Evolutionary conservation across 2,888 invertebrate species (phyloP), one percentile per base, ranked within the genome.

Genomic region (Selenia dentaria): DNA sequence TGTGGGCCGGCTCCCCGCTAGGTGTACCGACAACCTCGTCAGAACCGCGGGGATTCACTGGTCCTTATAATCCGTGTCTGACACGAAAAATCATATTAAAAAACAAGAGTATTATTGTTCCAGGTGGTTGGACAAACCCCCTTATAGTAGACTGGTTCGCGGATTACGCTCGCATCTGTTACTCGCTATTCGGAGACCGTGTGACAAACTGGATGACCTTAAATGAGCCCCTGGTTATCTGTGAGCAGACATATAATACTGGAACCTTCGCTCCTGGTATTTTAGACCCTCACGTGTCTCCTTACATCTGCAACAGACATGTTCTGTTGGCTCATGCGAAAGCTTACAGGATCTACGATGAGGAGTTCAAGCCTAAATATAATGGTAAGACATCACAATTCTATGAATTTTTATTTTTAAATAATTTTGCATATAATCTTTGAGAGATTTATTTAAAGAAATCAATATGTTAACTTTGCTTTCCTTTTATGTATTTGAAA

Each of bases 321-420:
- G 64, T 93, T 26, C 67, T 95, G 2, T 88, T 93, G 59, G 93
- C 94, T 0, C 95, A 95, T 65, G 92, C 92, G 0, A 87, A 81
- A 57, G 92, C 87, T 5, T 92, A 91, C 50, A 90, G 91, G 54
- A 78, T 93, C 61, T 93, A 92, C 58, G 83, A 92, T 20, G 63
- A 82, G 4, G 77, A 89, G 37, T 94, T 91, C 63, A 82, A 85
- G 51, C 46, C 68, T 1, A 61, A 57, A 2, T 56, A 56, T n/a
- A 20, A 46, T 27, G 60, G 60, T 58, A 24, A n/a, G n/a, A n/a
- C n/a, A n/a, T n/a, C n/a, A n/a, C n/a, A n/a, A n/a, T n/a, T n/a
- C n/a, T n/a, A n/a, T n/a, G n/a, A n/a, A n/a, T n/a, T n/a, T n/a
- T n/a, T n/a, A n/a, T n/a, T n/a, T n/a, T n/a, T n/a, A n/a, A n/a